A percentile compares a stretch with the other conserved stretches of the same genome.
Evolutionary conservation across 1,140 invertebrate genomes (phyloP).

Genomic region (Drosophila kohkoa): DNA sequence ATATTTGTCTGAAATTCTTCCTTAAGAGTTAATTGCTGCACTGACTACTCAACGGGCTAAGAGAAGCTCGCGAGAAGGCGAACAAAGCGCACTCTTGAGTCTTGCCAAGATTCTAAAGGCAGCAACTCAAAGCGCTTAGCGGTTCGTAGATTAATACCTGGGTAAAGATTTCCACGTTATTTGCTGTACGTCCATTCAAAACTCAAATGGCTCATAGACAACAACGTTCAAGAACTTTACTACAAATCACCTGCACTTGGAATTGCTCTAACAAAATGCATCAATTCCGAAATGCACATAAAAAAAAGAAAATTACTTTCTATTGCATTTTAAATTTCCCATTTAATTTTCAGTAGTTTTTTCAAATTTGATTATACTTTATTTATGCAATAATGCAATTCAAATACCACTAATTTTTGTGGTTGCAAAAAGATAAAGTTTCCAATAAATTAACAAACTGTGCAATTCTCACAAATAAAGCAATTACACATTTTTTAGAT

Average conservation of each 20-base stretch:
- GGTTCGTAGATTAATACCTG: conserved; percentile 64
- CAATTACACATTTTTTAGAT: no score
- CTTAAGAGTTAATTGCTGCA: conserved; percentile 66
- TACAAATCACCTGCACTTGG: conserved; percentile 33
- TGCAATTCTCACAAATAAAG: no score
- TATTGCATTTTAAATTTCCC: not conserved
- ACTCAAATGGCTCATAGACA: conserved; percentile 42
- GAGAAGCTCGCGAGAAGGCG: conserved; percentile 24
- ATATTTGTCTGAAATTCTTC: conserved; percentile 47
- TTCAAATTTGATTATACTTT: no score
- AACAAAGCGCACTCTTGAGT: conserved; percentile 45
- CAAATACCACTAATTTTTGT: not conserved
- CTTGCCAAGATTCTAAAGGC: conserved; percentile 22
- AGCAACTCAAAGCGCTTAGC: conserved; percentile 33
- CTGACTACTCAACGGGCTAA: conserved; percentile 9
- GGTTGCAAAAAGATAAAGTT: no score
- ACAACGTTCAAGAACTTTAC: conserved; percentile 73
- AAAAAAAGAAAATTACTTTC: no score
- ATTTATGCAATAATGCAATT: not conserved
- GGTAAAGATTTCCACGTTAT: conserved; percentile 70
- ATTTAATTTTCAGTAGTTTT: not conserved
- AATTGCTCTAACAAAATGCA: not conserved
- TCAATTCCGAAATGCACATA: no score
- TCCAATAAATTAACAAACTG: no score
- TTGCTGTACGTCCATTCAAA: conserved; percentile 33